These are phyloP conservation scores for Pachycephus smyrnensis DNA, from an alignment of 2,888 invertebrate genomes.

Conservation along the genomic window DNA sequence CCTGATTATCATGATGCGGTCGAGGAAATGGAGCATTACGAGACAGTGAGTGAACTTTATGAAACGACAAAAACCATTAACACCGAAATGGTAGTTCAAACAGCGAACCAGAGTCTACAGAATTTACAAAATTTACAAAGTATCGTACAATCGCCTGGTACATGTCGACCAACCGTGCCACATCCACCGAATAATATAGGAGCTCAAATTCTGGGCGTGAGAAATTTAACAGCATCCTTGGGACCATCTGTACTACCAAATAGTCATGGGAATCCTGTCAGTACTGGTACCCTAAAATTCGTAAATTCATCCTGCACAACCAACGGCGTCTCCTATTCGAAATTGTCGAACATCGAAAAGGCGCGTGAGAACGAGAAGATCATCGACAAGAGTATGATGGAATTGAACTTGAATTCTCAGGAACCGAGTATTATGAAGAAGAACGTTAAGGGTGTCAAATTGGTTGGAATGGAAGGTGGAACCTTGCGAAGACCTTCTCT, in stretches of 20 bases:
- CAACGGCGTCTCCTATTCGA: constrained; percentile 17
- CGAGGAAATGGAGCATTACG: constrained; percentile 33
- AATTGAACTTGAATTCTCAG: constrained; percentile 55
- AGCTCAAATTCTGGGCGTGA: constrained; percentile 60
- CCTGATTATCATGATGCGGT: constrained; percentile 4
- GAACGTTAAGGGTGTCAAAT: constrained; percentile 61
- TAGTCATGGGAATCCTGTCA: constrained; percentile 20
- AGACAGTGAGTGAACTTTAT: constrained; percentile 39
- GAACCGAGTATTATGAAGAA: constrained; percentile 48
- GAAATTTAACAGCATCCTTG: constrained; percentile 48
- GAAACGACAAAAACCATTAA: constrained; percentile 21
- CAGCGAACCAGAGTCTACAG: constrained; percentile 54
- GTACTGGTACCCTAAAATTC: constrained; percentile 20
- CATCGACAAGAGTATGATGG: constrained; percentile 55
- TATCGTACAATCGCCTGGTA: constrained; percentile 38
- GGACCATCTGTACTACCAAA: constrained; percentile 32
- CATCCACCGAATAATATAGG: constrained; percentile 36
- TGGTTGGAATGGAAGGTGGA: constrained; percentile 63
- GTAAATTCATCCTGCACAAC: constrained; percentile 17
- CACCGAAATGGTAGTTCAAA: constrained; percentile 38
- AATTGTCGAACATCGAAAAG: constrained; percentile 27
- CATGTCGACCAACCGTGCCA: constrained; percentile 13
- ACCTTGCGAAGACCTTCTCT: constrained; percentile 59
- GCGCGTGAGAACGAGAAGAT: constrained; percentile 24
- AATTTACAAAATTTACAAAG: constrained; percentile 52